Base-by-base conservation (phyloP, 2,113 vertebrate genomes). In the Callospermophilus lateralis region DNA sequence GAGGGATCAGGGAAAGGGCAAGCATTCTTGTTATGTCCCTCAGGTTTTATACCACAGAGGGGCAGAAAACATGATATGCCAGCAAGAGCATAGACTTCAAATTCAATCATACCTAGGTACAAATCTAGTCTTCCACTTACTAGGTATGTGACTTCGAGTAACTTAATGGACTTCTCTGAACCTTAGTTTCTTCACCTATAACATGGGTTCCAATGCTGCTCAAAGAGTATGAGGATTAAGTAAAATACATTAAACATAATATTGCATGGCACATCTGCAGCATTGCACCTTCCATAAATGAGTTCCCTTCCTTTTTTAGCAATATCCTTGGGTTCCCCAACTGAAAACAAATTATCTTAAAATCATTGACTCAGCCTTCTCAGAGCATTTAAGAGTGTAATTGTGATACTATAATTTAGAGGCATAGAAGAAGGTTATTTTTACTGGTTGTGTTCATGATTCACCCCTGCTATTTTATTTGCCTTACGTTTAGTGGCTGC, bases 381-480 rank as follows among this genome's bases (percentile, higher is more conserved):
- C n/a, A 53, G 79, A 87, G 63, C 68, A 63, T 79, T 90, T 93
- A 28, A 72, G 45, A 87, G 63, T 70, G 12, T 89, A 87, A 65
- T 84, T 93, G 73, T 89, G 68, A 79, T 84, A 17, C 67, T 76
- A 9, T 92, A 84, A 95, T 86, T 95, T 72, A 95, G 91, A 84
- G 85, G 76, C 51, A 55, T 6, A 70, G n/a, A 85, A 39, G 48
- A 92, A 94, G 45, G 72, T 65, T 84, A 67, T 85, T 90, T 96
- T 96, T 95, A 96, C 90, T 93, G 84, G 72, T 89, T 84, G 92
- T 78, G 68, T 97, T 98, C 95, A 84, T 90, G 78, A 94, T 77
- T 81, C 93, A 76, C 97, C 97, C 96, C 97, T 85, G 92, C 97
- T 98, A 97, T 98, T 97, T 97, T 98, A 97, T 97, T 92, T 95